Evolutionary conservation across 2,888 invertebrate species (phyloP), one percentile per base, ranked within the genome.

Genomic region (Rhagonycha fulva): DNA sequence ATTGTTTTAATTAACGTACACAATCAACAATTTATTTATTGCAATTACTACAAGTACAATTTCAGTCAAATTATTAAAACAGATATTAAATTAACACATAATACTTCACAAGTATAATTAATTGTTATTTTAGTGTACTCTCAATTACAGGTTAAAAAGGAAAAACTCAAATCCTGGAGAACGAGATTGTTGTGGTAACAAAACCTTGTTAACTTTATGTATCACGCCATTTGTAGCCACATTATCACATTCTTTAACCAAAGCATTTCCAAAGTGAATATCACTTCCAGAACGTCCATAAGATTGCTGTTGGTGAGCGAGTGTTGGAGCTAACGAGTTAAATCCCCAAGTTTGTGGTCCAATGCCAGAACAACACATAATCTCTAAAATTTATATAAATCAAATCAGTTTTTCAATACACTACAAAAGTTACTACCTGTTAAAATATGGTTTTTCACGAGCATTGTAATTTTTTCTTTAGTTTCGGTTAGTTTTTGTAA

Each of bases 161-260:
- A 87, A 86, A 70, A 85, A 84, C 30, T 85, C 85, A 71, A 85
- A 81, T 11, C 85, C 82, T 12, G 85, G 79, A 5, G 82, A 79
- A 30, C 83, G 82, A 0, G 82, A 82, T 73, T 84, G 84, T 70
- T 84, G 84, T 9, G 90, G 90, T 28, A 87, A 86, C 76, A 92
- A 83, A 12, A 91, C 88, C 74, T 88, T 87, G 79, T 91, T 90
- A 30, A 91, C 88, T 12, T 90, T 87, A 82, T 92, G 92, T 7
- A 92, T 87, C 19, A 92, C 89, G 5, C 92, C 92, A 82, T 91
- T 91, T 1, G 88, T 89, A 2, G 91, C 91, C 77, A 89, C 82
- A 79, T 89, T 89, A 85, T 92, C 91, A 81, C 88, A 88, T 76
- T 85, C 84, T 14, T 85, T 86, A 12, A 88, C 84, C 1, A 85